phyloP scores from a whole-genome alignment of 1,140 invertebrate species.

The Eumeta japonica region DNA sequence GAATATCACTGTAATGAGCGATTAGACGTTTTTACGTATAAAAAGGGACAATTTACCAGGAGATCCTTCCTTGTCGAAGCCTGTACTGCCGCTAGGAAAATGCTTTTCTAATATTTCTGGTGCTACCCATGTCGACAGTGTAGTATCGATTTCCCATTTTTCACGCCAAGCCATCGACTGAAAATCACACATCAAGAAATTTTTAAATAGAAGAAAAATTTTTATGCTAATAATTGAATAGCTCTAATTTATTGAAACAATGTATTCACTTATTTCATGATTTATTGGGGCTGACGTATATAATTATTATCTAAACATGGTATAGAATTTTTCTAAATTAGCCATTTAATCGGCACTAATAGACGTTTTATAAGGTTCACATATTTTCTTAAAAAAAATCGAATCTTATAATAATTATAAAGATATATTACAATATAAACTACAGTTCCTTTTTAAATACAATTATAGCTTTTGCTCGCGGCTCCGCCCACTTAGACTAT shows the following conservation, averaged over 20 bases:
- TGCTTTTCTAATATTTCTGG: constrained; percentile 72
- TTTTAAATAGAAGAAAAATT: constrained; percentile 1
- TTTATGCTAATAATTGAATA: not conserved
- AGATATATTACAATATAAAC: too few relatives aligned
- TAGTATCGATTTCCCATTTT: constrained; percentile 73
- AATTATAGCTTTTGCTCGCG: too few relatives aligned
- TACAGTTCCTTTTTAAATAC: too few relatives aligned
- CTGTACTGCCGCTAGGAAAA: constrained; percentile 73
- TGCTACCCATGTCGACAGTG: constrained; percentile 65
- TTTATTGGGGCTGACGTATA: constrained; percentile 8
- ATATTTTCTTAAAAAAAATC: too few relatives aligned
- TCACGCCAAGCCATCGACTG: constrained; percentile 77
- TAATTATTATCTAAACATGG: constrained; percentile 5
- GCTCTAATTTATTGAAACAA: not conserved
- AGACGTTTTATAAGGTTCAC: too few relatives aligned
- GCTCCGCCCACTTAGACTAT: too few relatives aligned
- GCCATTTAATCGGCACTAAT: too few relatives aligned
- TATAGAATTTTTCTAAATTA: too few relatives aligned
- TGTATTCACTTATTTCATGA: not conserved
- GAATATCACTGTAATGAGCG: not conserved
- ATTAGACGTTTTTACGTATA: not conserved
- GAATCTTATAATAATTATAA: too few relatives aligned
- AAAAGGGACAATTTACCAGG: constrained; percentile 61
- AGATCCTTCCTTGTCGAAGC: constrained; percentile 82
- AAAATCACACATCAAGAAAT: constrained; percentile 14